These are phyloP conservation scores for Formica aserva DNA, from an alignment of 2,888 invertebrate species.

Conservation along the genomic window DNA sequence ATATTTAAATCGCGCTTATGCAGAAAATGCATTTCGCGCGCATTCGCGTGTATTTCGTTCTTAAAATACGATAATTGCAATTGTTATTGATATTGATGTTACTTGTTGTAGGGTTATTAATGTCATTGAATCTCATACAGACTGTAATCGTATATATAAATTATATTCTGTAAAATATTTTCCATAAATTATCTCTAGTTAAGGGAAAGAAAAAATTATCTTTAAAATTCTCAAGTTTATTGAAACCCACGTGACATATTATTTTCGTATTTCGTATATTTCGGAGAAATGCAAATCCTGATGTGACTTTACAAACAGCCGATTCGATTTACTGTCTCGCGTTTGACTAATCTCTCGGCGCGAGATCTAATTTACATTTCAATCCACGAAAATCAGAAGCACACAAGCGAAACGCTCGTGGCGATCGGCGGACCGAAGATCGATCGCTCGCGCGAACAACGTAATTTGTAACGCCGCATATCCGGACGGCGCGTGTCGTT, in stretches of 20 bases:
- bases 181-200: background rate
- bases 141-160: no score
- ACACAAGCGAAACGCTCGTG: constrained; percentile 16
- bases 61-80: background rate
- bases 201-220: background rate
- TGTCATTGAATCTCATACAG: background rate
- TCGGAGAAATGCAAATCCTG: background rate
- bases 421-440: constrained; percentile 45
- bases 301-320: background rate
- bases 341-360: constrained; percentile 20
- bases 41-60: background rate
- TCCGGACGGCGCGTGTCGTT: constrained; percentile 62
- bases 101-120: background rate
- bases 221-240: background rate
- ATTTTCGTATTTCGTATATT: background rate
- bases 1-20: constrained; percentile 38
- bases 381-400: constrained; percentile 35
- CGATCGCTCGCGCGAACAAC: constrained; percentile 60
- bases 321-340: background rate
- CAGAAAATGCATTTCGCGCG: constrained; percentile 10
- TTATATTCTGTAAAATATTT: background rate
- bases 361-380: constrained; percentile 45
- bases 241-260: background rate
- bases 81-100: background rate
- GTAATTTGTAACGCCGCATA: constrained; percentile 66